Percentiles rank a stretch among this genome's conserved stretches.
Evolutionary conservation across 2,888 invertebrate genomes (phyloP).

Genomic region (Smittia sp.): DNA sequence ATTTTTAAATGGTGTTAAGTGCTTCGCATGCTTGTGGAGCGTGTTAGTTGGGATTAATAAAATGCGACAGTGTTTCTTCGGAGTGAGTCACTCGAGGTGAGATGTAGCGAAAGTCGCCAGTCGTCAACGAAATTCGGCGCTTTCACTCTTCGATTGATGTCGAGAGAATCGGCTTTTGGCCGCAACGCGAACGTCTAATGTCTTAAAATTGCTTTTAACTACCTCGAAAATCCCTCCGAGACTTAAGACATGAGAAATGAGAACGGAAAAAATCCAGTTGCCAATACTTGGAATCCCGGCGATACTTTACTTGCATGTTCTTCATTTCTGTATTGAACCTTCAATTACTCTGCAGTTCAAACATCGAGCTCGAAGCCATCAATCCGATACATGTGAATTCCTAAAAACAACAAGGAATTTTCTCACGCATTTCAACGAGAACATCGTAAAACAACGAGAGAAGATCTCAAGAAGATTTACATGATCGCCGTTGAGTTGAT

Average conservation of each 20-base stretch:
- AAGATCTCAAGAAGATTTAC: constrained; percentile 16
- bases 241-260: not conserved
- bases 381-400: constrained; percentile 17
- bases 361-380: constrained; percentile 5
- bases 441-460: constrained; percentile 10
- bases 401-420: constrained; percentile 18
- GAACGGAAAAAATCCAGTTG: constrained; percentile 11
- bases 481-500: constrained; percentile 1
- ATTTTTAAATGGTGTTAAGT: constrained; percentile 22
- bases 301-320: not conserved
- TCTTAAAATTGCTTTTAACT: constrained; percentile 21
- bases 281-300: constrained; percentile 12
- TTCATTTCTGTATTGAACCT: constrained; percentile 21
- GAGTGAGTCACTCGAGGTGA: no score
- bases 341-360: constrained; percentile 18
- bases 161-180: not conserved
- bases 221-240: constrained; percentile 14
- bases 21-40: constrained; percentile 17
- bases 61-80: not conserved
- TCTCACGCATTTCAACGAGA: constrained; percentile 19
- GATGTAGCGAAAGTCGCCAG: not conserved
- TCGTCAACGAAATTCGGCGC: not conserved
- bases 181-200: constrained; percentile 5
- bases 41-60: not conserved
- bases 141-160: constrained; percentile 6